phyloP scores from a whole-genome alignment of 92 coral and sea anemone species.

The Pocillopora meandrina region DNA sequence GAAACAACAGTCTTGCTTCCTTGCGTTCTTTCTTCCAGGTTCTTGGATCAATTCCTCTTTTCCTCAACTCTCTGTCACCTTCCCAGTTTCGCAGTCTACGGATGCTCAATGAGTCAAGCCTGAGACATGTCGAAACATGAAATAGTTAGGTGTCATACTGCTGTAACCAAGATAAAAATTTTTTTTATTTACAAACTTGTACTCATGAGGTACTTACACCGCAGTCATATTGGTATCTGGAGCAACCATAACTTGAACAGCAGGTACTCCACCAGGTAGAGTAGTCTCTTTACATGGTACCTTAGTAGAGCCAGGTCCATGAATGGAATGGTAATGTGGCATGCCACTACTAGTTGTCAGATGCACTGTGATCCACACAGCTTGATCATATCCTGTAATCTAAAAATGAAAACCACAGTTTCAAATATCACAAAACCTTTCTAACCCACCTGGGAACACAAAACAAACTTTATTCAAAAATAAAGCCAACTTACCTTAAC shows the following conservation, averaged over 20 bases:
- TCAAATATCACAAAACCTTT: neutral
- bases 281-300: constrained; percentile 90
- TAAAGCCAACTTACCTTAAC: constrained; percentile 63
- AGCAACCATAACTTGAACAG: constrained; percentile 94
- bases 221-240: constrained; percentile 96
- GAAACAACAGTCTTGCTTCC: constrained; percentile 89
- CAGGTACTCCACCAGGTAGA: constrained; percentile 89
- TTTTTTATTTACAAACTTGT: neutral
- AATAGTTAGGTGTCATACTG: neutral
- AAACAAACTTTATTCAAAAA: neutral
- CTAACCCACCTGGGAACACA: neutral
- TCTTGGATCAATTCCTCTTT: constrained; percentile 95
- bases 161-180: neutral
- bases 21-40: constrained; percentile 97
- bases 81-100: constrained; percentile 96
- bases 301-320: constrained; percentile 98
- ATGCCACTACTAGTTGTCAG: constrained; percentile 86
- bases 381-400: constrained; percentile 82
- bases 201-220: constrained; percentile 64
- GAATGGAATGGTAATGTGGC: constrained; percentile 98
- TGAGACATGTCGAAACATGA: constrained; percentile 14
- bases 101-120: constrained; percentile 91
- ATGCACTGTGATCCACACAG: constrained; percentile 95
- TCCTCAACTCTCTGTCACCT: constrained; percentile 92
- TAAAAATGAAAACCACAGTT: constrained; percentile 17